These are phyloP conservation scores for Amphibalanus amphitrite DNA, from an alignment of 1,140 invertebrate species.

Conservation along the genomic window DNA sequence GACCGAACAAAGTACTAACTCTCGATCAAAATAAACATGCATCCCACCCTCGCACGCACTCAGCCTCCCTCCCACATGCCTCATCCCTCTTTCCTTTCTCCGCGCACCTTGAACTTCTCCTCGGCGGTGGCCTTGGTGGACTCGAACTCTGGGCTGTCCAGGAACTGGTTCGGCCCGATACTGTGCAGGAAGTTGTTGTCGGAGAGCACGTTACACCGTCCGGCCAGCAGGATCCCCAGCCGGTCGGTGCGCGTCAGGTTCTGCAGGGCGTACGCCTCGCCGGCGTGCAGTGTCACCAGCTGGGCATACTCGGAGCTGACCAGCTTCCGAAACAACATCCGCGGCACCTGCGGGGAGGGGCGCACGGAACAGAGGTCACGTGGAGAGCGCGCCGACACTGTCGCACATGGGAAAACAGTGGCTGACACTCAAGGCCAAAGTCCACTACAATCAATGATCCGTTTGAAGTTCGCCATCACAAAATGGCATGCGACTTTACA, in stretches of 20 bases:
- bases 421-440: too few species aligned
- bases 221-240: slow-evolving; percentile 53
- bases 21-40: too few species aligned
- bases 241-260: slow-evolving; percentile 67
- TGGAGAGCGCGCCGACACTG: too few species aligned
- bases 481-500: too few species aligned
- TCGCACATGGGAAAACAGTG: too few species aligned
- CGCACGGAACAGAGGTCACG: too few species aligned
- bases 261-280: slow-evolving; percentile 74
- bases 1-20: too few species aligned
- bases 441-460: too few species aligned
- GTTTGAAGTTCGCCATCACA: too few species aligned
- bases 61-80: too few species aligned
- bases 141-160: slow-evolving; percentile 80
- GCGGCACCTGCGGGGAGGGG: slow-evolving; percentile 57
- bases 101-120: slow-evolving; percentile 65
- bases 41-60: too few species aligned
- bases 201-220: slow-evolving; percentile 32
- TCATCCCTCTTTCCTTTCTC: background rate
- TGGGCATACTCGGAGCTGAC: slow-evolving; percentile 57
- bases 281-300: slow-evolving; percentile 59
- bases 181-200: slow-evolving; percentile 19
- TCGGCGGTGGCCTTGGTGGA: slow-evolving; percentile 60
- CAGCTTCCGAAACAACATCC: slow-evolving; percentile 60
- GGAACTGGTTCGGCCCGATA: slow-evolving; percentile 63